phyloP scores from a whole-genome alignment of 1,140 invertebrate species.

The Venturia canescens region DNA sequence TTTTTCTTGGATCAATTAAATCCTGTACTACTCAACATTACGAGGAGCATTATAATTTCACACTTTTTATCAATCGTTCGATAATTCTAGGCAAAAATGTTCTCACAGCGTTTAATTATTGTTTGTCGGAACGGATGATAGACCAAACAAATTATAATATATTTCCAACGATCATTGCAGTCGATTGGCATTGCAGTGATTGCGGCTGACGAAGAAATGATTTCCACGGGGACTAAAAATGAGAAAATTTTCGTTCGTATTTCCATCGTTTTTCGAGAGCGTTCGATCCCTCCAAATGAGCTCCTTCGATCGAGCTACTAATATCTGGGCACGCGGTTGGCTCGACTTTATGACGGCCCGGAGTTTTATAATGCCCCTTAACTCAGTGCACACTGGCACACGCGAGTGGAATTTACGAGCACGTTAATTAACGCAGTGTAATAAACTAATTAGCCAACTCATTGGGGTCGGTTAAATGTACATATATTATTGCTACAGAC shows the following conservation, averaged over 20 bases:
- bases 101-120: no score
- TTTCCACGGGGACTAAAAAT: not conserved
- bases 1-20: no score
- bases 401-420: conserved; percentile 59
- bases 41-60: no score
- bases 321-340: not conserved
- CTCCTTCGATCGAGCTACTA: conserved; percentile 34
- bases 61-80: no score
- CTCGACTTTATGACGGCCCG: not conserved
- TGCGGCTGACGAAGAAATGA: no score
- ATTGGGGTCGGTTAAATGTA: conserved; percentile 49
- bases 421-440: conserved; percentile 66
- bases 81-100: no score
- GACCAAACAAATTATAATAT: no score
- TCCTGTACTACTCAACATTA: no score
- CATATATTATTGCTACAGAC: conserved; percentile 9
- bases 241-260: not conserved
- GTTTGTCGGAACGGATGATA: no score
- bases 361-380: not conserved
- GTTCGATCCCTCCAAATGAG: conserved; percentile 17
- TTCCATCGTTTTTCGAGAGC: no score
- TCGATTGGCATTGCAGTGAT: not conserved
- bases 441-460: conserved; percentile 71
- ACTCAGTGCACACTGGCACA: conserved; percentile 16
- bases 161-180: not conserved